Conservation (phyloP, 2,888 invertebrate species). For the Morinoia aosen region DNA sequence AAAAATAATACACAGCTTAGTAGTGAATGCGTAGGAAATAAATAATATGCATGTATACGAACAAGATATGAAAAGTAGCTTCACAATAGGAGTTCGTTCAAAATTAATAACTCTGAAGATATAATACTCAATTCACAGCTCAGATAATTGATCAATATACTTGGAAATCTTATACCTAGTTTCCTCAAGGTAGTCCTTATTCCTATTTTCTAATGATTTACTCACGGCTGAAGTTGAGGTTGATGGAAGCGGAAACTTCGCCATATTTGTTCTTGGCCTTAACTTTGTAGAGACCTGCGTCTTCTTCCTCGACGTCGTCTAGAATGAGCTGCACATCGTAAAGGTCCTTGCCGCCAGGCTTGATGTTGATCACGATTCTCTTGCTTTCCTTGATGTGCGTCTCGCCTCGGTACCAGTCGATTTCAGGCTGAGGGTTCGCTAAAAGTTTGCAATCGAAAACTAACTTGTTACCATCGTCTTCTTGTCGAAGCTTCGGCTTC, state of each 20-base stretch:
- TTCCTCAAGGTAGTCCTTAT: background rate
- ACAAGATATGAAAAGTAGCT: background rate
- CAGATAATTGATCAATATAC: background rate
- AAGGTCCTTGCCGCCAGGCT: slow-evolving; percentile 75
- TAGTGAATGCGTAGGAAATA: background rate
- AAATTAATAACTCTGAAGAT: background rate
- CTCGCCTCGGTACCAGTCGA: slow-evolving; percentile 75
- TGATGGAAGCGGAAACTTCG: slow-evolving; percentile 96
- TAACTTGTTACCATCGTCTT: slow-evolving; percentile 94
- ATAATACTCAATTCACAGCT: background rate
- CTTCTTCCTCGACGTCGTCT: slow-evolving; percentile 95
- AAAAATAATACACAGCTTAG: no score
- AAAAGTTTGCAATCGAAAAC: slow-evolving; percentile 94
- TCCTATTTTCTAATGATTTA: slow-evolving; percentile 70
- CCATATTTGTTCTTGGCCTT: slow-evolving; percentile 97
- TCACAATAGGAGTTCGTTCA: background rate
- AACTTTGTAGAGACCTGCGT: slow-evolving; percentile 96
- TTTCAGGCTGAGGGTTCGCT: slow-evolving; percentile 89
- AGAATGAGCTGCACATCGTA: slow-evolving; percentile 94
- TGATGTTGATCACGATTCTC: slow-evolving; percentile 68
- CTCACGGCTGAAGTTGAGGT: slow-evolving; percentile 98
- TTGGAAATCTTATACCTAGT: background rate
- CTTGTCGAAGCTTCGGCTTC: slow-evolving; percentile 96
- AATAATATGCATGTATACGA: background rate
- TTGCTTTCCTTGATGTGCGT: slow-evolving; percentile 62